Evolutionary conservation across 2,113 vertebrate genomes (phyloP).

Genomic region (Rhadina sibilatrix): DNA sequence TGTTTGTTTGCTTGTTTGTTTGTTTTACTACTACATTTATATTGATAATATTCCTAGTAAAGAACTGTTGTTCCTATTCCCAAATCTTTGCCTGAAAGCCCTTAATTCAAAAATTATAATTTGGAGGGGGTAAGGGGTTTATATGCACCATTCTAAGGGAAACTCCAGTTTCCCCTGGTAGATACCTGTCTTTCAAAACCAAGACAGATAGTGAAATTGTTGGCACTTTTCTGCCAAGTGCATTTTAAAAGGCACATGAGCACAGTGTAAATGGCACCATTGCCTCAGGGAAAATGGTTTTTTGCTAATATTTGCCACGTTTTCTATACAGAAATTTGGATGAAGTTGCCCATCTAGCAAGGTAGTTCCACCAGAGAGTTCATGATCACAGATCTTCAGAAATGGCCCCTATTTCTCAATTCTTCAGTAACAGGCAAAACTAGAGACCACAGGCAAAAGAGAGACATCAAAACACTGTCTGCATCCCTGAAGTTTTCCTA

Average conservation of each 20-base stretch:
- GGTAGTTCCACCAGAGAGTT: background rate
- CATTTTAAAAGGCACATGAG: background rate
- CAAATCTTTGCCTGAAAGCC: too few relatives aligned
- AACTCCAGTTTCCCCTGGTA: too few relatives aligned
- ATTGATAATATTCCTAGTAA: too few relatives aligned
- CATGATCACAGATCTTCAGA: background rate
- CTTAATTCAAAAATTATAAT: too few relatives aligned
- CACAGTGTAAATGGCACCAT: background rate
- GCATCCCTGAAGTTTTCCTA: background rate
- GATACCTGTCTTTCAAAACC: too few relatives aligned
- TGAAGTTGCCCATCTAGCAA: background rate
- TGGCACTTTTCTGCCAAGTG: background rate
- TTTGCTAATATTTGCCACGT: background rate
- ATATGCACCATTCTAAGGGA: too few relatives aligned
- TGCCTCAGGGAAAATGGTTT: background rate
- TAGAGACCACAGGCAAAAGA: background rate
- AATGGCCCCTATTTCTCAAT: background rate
- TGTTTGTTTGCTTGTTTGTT: too few relatives aligned
- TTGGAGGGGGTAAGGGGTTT: too few relatives aligned
- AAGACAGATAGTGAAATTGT: background rate
- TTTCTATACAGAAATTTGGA: background rate
- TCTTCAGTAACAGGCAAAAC: background rate
- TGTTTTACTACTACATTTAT: too few relatives aligned
- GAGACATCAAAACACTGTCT: background rate
- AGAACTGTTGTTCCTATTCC: too few relatives aligned